These are phyloP conservation scores for Cephonodes hylas DNA, from an alignment of 2,888 invertebrate species.

Conservation along the genomic window DNA sequence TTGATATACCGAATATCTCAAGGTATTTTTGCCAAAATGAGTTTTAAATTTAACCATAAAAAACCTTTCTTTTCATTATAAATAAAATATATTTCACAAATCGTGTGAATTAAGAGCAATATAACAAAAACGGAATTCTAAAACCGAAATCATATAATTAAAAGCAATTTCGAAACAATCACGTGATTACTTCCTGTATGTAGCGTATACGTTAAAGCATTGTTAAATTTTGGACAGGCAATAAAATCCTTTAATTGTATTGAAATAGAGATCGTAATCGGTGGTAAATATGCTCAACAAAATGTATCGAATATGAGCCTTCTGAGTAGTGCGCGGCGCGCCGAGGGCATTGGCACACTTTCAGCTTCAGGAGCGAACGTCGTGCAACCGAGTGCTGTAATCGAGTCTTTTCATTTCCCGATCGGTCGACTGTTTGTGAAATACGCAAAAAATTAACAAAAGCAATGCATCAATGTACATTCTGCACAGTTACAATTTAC, in stretches of 20 bases:
- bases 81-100: not conserved
- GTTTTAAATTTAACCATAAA: too few species aligned
- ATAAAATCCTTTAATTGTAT: not conserved
- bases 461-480: not conserved
- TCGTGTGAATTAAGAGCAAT: not conserved
- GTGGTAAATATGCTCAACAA: not conserved
- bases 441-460: constrained; percentile 20
- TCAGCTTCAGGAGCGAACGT: constrained; percentile 42
- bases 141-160: not conserved
- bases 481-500: not conserved
- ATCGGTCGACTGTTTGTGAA: constrained; percentile 28
- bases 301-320: constrained; percentile 26
- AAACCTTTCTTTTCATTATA: too few species aligned
- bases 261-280: not conserved
- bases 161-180: not conserved
- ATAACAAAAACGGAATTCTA: not conserved
- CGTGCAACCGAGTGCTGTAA: constrained; percentile 38
- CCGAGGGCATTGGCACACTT: constrained; percentile 56
- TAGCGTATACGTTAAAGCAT: not conserved
- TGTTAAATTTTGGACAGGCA: not conserved
- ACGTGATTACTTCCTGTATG: not conserved
- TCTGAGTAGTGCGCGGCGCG: constrained; percentile 24
- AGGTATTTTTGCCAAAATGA: too few species aligned
- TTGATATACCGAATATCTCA: too few species aligned
- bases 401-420: constrained; percentile 32